A percentile compares a stretch with the other conserved stretches of the same genome.
These are phyloP conservation scores for Psittacula derbiana DNA, from an alignment of 2,797 vertebrate species.

Conservation along the genomic window DNA sequence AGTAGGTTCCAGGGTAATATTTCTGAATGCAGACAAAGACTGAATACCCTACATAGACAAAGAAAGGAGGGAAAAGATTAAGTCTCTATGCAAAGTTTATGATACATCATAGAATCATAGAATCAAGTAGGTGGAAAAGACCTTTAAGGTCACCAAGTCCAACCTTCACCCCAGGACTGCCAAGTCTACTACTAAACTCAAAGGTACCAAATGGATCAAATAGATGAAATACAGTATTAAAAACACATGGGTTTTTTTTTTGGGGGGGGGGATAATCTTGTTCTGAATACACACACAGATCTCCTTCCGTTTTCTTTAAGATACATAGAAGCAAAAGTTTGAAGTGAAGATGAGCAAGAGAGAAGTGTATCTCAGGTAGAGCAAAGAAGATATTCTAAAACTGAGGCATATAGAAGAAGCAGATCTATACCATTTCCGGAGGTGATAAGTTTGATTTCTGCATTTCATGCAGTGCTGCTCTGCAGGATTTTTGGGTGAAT, in stretches of 20 bases:
- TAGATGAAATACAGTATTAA: neutral
- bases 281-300: neutral
- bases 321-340: neutral
- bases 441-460: neutral
- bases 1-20: neutral
- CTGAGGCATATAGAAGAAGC: neutral
- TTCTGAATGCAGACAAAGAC: neutral
- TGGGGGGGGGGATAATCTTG: rapidly evolving
- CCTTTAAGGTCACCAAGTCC: too few species aligned
- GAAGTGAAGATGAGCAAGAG: neutral
- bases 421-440: neutral
- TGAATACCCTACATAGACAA: neutral
- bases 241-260: neutral
- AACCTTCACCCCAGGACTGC: too few species aligned
- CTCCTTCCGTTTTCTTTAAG: neutral
- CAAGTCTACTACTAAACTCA: too few species aligned
- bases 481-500: neutral
- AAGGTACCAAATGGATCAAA: too few species aligned
- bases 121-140: too few species aligned
- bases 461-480: neutral
- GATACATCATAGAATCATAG: too few species aligned
- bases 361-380: neutral
- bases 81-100: neutral
- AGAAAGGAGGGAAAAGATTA: neutral
- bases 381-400: neutral